phyloP scores from a whole-genome alignment of 2,888 invertebrate genomes.

The Agriopis aurantiaria region DNA sequence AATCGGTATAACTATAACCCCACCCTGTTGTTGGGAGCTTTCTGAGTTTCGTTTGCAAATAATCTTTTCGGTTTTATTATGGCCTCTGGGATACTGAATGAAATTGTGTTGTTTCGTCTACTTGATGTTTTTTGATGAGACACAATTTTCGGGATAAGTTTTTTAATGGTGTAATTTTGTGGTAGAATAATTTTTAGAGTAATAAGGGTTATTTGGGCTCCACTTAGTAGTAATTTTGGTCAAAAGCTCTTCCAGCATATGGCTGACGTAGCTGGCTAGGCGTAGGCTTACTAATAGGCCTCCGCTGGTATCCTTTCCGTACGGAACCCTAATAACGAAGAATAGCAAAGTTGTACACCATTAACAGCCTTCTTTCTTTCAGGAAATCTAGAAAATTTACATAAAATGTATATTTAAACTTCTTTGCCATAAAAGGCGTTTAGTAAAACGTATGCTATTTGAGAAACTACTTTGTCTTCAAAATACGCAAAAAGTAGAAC shows the following conservation, averaged over 20 bases:
- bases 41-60: conserved; percentile 50
- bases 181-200: conserved; percentile 5
- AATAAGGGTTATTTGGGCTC: not conserved
- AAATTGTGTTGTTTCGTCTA: conserved; percentile 42
- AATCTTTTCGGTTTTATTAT: conserved; percentile 51
- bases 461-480: conserved; percentile 18
- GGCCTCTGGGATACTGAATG: conserved; percentile 40
- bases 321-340: too few species aligned
- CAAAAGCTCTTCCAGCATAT: too few species aligned
- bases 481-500: conserved; percentile 30
- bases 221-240: too few species aligned
- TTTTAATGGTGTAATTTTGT: conserved; percentile 25
- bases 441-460: conserved; percentile 13
- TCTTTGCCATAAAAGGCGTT: conserved; percentile 5
- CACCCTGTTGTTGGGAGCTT: conserved; percentile 30
- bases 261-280: too few species aligned
- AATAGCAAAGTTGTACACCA: too few species aligned
- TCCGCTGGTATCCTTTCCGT: too few species aligned
- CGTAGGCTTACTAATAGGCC: too few species aligned
- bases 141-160: conserved; percentile 22
- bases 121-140: conserved; percentile 39
- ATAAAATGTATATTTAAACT: conserved; percentile 7
- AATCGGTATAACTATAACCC: conserved; percentile 24
- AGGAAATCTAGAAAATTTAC: too few species aligned
- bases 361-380: too few species aligned